Conservation (phyloP, 2,797 vertebrate species). For the Xyrichtys novacula region DNA sequence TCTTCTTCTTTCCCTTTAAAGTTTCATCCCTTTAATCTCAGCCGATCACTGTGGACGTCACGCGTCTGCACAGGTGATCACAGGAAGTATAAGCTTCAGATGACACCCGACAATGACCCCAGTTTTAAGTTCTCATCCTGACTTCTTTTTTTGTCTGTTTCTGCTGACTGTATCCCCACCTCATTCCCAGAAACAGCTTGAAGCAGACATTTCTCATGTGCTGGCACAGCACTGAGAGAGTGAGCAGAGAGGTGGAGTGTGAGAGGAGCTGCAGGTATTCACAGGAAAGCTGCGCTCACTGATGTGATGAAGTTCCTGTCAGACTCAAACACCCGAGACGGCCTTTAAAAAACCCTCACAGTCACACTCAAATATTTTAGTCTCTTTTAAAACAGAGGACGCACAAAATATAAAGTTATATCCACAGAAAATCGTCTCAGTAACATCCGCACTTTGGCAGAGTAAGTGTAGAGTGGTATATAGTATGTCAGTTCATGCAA, state of each 20-base stretch:
- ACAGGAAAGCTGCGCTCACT: conserved; percentile 5
- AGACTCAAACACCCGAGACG: conserved; percentile 27
- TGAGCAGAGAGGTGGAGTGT: conserved; percentile 15
- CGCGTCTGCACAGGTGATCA: conserved; percentile 26
- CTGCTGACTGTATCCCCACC: conserved; percentile 38
- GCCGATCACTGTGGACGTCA: neutral
- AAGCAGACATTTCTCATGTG: conserved; percentile 34
- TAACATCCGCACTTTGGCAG: conserved; percentile 2
- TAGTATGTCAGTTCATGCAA: too few species aligned
- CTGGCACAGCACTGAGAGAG: conserved; percentile 38
- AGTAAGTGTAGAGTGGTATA: conserved; percentile 4
- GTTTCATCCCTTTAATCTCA: conserved; percentile 9
- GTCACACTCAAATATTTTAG: conserved; percentile 16
- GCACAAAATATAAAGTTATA: too few species aligned
- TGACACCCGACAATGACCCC: conserved; percentile 11
- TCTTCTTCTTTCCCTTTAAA: conserved; percentile 5
- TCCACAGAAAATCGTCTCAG: too few species aligned
- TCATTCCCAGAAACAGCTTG: conserved; percentile 32
- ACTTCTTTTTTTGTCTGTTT: conserved; percentile 7
- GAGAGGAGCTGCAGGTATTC: conserved; percentile 19
- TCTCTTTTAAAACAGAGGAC: conserved; percentile 29
- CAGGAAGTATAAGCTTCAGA: conserved; percentile 10
- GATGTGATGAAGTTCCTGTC: conserved; percentile 38
- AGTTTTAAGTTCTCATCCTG: conserved; percentile 5
- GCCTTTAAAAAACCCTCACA: neutral